Conservation (phyloP, 1,140 invertebrate species). For the Polypedilum vanderplanki region DNA sequence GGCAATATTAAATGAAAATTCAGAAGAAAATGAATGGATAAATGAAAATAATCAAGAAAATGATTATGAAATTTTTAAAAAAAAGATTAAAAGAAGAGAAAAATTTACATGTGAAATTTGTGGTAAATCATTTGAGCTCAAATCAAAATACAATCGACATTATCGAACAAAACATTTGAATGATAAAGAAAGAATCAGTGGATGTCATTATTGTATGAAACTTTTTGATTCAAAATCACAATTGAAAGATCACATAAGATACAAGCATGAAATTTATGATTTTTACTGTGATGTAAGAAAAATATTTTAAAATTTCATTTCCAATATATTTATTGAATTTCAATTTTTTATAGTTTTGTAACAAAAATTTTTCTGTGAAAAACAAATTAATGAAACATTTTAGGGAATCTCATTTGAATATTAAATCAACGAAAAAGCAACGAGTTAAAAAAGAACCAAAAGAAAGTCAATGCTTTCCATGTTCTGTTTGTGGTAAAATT, state of each 20-base stretch:
- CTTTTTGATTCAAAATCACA: background rate
- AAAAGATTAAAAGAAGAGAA: background rate
- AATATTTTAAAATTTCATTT: too few species aligned
- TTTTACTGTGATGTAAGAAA: background rate
- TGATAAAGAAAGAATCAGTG: background rate
- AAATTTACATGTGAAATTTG: background rate
- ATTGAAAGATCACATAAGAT: slow-evolving; percentile 12
- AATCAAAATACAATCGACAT: background rate
- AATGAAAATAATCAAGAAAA: background rate
- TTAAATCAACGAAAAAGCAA: background rate
- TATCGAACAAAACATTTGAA: background rate
- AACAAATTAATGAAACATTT: background rate
- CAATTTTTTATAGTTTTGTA: background rate
- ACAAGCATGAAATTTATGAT: slow-evolving; percentile 6
- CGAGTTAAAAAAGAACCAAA: background rate
- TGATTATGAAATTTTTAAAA: background rate
- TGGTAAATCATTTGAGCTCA: background rate
- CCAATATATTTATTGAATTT: too few species aligned
- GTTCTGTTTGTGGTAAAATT: background rate
- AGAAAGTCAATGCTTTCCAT: background rate
- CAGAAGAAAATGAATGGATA: background rate
- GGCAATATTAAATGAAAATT: background rate
- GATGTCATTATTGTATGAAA: slow-evolving; percentile 5
- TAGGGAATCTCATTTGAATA: background rate
- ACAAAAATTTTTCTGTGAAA: background rate